Conservation (phyloP, 2,113 vertebrate genomes). For the Solenodon paradoxus region DNA sequence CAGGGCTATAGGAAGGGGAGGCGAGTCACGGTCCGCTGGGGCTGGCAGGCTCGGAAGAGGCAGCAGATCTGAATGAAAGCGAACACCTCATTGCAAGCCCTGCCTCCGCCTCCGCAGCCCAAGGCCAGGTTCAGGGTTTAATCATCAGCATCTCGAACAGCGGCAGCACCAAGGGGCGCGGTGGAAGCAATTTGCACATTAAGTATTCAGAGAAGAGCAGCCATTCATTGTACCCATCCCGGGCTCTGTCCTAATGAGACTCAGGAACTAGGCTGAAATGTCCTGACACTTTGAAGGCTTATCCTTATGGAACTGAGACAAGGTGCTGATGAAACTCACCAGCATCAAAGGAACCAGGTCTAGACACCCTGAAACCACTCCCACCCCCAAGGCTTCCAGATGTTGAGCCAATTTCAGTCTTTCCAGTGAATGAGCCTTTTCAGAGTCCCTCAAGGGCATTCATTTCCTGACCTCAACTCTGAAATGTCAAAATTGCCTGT, state of each 20-base stretch:
- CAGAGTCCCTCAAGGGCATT: not conserved
- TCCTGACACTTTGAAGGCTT: not conserved
- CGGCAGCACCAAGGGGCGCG: conserved; percentile 33
- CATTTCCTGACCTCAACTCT: not conserved
- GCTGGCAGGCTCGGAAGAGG: conserved; percentile 59
- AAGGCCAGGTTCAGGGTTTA: conserved; percentile 72
- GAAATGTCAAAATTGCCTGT: not conserved
- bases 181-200: conserved; percentile 8
- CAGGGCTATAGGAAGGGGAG: conserved; percentile 62
- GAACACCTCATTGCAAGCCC: conserved; percentile 45
- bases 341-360: not conserved
- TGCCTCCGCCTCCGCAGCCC: conserved; percentile 51
- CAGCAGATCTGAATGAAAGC: conserved; percentile 72
- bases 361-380: not conserved
- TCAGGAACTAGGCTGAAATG: conserved; percentile 26
- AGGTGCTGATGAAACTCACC: too few relatives aligned
- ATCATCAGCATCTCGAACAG: conserved; percentile 31
- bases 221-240: not conserved
- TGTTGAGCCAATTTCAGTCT: not conserved
- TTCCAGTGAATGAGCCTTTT: not conserved
- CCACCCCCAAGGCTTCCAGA: not conserved
- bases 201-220: not conserved
- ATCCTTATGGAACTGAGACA: not conserved
- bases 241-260: conserved; percentile 43
- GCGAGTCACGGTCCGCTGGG: conserved; percentile 79